Evolutionary conservation across 1,140 invertebrate genomes (phyloP), one percentile per base, ranked within the genome.

Genomic region (Drosophila bipectinata): DNA sequence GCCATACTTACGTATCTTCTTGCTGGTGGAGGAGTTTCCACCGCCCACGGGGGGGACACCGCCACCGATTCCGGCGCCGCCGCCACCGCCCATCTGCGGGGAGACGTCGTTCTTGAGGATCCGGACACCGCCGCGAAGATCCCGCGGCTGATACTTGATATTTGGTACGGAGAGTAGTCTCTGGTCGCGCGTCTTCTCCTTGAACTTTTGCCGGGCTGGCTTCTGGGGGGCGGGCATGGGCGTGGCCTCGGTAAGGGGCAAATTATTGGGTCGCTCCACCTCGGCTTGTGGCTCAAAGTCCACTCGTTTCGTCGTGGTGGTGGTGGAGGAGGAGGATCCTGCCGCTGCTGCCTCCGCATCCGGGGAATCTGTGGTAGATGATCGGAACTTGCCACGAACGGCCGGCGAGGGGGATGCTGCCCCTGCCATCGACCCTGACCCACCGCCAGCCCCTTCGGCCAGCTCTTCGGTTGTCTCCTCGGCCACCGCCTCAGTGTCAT

Each of bases 1-100:
- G 72, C 49, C 90, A 94, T 94, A 97, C 96, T 97, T 96, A 97
- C 96, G 96, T 94, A 96, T 96, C 93, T 95, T 94, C 91, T 96
- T 94, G 93, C 96, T 96, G 79, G 41, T 44, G 41, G 41, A 6
- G 96, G 93, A 93, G 94, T 95, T 47, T 8, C 60, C 47, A n/a
- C 15, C 63, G 37, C 58, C 34, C 32, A 45, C 32, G 30, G 47
- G 14, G 47, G 28, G 28, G n/a, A 7, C 57, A 12, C 45, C 45
- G 56, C 44, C 57, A 4, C 51, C 59, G 24, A 30, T n/a, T 63
- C 62, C 60, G 30, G 14, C 18, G 51, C 24, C 34, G 6, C 26
- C 51, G 0, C 28, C 56, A 82, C 95, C 94, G 72, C 95, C 94
- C 92, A 95, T 95, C 52, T 94, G 93, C 26, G 93, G 92, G 32